These are phyloP conservation scores for Drosophila pseudotakahashii DNA, from an alignment of 2,888 invertebrate genomes.

Conservation along the genomic window DNA sequence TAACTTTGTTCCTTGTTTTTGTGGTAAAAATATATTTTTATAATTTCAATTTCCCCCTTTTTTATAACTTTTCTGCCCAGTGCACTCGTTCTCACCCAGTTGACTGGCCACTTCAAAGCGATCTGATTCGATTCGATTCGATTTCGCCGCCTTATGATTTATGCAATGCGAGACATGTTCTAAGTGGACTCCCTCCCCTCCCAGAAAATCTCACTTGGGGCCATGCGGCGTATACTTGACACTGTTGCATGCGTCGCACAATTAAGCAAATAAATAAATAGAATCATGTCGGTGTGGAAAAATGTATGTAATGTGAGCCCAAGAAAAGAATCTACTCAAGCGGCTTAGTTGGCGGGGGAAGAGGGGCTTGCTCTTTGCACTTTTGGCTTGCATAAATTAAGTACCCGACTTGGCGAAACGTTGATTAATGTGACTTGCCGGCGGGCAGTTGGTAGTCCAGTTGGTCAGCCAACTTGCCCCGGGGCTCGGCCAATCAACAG, in stretches of 20 bases:
- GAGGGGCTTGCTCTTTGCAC: conserved; percentile 68
- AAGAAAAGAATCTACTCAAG: conserved; percentile 35
- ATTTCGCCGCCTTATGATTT: conserved; percentile 50
- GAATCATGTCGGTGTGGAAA: no score
- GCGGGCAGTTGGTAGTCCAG: conserved; percentile 23
- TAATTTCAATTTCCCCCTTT: background rate
- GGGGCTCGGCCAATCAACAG: conserved; percentile 49
- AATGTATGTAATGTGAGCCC: conserved; percentile 34
- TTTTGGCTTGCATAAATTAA: conserved; percentile 72
- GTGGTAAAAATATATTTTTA: background rate
- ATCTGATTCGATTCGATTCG: conserved; percentile 36
- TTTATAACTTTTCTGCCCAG: conserved; percentile 9
- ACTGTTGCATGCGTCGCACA: conserved; percentile 57
- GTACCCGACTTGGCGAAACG: conserved; percentile 55
- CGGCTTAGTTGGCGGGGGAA: conserved; percentile 4
- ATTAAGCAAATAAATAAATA: conserved; percentile 51
- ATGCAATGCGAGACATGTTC: conserved; percentile 44
- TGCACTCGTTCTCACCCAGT: conserved; percentile 45
- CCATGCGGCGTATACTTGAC: conserved; percentile 69
- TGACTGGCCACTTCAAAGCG: conserved; percentile 38
- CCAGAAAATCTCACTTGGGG: conserved; percentile 36
- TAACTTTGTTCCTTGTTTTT: no score
- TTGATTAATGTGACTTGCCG: conserved; percentile 67
- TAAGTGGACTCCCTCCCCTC: conserved; percentile 12
- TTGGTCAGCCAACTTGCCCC: conserved; percentile 27